Conservation (phyloP, 2,113 vertebrate genomes). For the Gopherus evgoodei region DNA sequence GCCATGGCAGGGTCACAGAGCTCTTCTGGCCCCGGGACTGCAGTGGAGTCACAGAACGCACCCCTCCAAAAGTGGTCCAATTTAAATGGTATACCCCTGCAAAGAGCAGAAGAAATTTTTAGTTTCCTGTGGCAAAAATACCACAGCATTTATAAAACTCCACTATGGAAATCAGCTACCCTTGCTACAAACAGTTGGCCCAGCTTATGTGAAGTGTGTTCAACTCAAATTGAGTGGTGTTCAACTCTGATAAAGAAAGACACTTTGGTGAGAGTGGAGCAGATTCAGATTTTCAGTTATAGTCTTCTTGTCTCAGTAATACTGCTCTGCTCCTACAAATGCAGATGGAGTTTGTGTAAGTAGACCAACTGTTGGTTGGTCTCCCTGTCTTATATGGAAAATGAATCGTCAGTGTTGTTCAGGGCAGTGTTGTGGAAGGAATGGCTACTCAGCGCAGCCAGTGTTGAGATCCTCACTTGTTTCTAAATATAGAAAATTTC, state of each 20-base stretch:
- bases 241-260: not conserved
- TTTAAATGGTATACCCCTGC: no score
- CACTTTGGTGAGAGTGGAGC: not conserved
- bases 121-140: conserved; percentile 31
- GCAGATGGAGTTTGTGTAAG: not conserved
- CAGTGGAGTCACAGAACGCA: no score
- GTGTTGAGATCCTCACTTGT: conserved; percentile 18
- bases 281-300: conserved; percentile 11
- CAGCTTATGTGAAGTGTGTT: not conserved
- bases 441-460: not conserved
- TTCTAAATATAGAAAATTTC: conserved; percentile 61
- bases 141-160: conserved; percentile 13
- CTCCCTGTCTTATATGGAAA: not conserved
- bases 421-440: not conserved
- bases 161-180: not conserved
- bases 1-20: no score
- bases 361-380: not conserved
- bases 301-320: not conserved
- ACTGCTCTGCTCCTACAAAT: not conserved
- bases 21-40: no score
- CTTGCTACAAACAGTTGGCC: not conserved
- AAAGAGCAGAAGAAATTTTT: conserved; percentile 45
- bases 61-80: no score
- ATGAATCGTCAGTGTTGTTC: not conserved
- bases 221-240: not conserved